Percentiles rank a stretch among this genome's conserved stretches.
phyloP scores from a whole-genome alignment of 2,797 vertebrate species.

The Amblyopsis hoosieri region DNA sequence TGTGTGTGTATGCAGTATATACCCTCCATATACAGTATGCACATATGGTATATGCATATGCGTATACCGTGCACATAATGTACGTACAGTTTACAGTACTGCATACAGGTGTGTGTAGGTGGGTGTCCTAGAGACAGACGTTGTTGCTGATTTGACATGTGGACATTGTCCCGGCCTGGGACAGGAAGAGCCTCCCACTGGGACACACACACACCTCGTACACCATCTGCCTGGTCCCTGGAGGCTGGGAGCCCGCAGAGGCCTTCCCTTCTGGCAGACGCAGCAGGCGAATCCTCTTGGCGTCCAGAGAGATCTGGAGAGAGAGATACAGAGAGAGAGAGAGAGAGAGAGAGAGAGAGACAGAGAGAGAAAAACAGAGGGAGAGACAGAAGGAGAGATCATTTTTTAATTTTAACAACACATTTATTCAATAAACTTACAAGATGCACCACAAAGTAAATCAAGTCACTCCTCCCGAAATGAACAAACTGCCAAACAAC shows the following conservation, averaged over 20 bases:
- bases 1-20: neutral
- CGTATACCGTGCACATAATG: neutral
- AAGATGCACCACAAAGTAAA: too few relatives aligned
- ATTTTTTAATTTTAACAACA: too few relatives aligned
- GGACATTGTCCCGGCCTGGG: slow-evolving; percentile 90
- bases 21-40: neutral
- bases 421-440: too few relatives aligned
- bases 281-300: slow-evolving; percentile 90
- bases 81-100: neutral
- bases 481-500: too few relatives aligned
- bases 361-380: neutral
- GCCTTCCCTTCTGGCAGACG: slow-evolving; percentile 90
- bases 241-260: slow-evolving; percentile 73
- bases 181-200: slow-evolving; percentile 94
- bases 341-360: slow-evolving; percentile 7
- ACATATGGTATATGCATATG: neutral
- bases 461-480: too few relatives aligned
- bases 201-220: slow-evolving; percentile 96
- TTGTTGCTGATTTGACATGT: slow-evolving; percentile 97
- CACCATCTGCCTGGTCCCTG: slow-evolving; percentile 85
- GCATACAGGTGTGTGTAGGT: slow-evolving; percentile 38
- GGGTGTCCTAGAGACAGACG: slow-evolving; percentile 88
- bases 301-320: slow-evolving; percentile 90
- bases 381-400: neutral
- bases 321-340: neutral